Base-by-base conservation (phyloP, 2,888 invertebrate genomes). In the Gnatocerus cornutus region DNA sequence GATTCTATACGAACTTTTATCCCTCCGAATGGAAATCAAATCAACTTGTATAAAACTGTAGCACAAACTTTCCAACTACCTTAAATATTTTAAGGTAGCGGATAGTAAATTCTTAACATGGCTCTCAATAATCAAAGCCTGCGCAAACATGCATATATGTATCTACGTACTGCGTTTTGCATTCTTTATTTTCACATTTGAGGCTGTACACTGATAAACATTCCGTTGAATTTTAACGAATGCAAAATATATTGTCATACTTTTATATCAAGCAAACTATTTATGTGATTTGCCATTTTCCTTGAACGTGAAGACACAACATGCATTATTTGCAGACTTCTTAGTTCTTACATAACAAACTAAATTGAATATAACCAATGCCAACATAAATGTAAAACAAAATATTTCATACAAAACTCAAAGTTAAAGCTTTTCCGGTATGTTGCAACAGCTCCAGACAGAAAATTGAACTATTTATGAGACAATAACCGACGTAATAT, bases 111-210 rank as follows among this genome's bases (percentile, higher is more conserved):
- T 41, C 41, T 12, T 12, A 41, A 7, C 12, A 2, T 41, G 10
- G 13, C 41, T 12, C 41, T 12, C 37, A n/a, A 46, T 46, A 46
- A 46, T 21, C 21, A 46, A 14, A 16, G 14, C 16, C 9, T 43
- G 46, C 21, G 46, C 46, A 46, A 16, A 14, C 46, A 46, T 46
- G 6, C 10, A 50, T 50, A 12, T 50, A 8, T 12, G n/a, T n/a
- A n/a, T n/a, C n/a, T n/a, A 12, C 50, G 12, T 50, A 21, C 10
- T 50, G 12, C 30, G 13, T 29, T 50, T 8, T 29, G 46, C 46
- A 46, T 46, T 4, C 46, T 16, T 46, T 46, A 46, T 46, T 46
- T 46, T n/a, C 5, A 13, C 46, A 46, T 46, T 46, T 46, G 16
- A 46, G 16, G 16, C 4, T 27, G 9, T 16, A 27, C 46, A 12